phyloP scores from a whole-genome alignment of 1,140 invertebrate genomes.

The Ips nitidus region DNA sequence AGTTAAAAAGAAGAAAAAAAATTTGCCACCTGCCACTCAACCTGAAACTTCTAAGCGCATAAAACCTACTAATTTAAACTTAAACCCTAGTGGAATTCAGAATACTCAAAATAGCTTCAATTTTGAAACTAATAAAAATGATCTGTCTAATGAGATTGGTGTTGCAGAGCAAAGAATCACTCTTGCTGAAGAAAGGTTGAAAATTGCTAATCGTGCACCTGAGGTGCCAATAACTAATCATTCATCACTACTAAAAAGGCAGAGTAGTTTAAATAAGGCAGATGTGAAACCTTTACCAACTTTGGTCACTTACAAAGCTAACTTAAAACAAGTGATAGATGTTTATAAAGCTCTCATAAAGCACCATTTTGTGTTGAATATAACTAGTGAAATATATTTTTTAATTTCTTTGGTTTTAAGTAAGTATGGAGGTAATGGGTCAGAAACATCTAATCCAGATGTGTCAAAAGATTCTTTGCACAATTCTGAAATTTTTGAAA shows the following conservation, averaged over 20 bases:
- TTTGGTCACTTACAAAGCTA: conserved; percentile 50
- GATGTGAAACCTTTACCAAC: conserved; percentile 47
- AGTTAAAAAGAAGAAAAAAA: conserved; percentile 40
- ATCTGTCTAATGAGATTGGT: not conserved
- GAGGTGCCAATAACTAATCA: too few species aligned
- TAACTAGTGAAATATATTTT: conserved; percentile 63
- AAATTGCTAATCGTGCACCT: conserved; percentile 24
- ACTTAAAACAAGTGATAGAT: conserved; percentile 53
- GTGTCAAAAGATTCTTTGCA: not conserved
- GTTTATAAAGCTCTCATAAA: conserved; percentile 55
- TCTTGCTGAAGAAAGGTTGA: conserved; percentile 39
- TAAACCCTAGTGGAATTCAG: conserved; percentile 27
- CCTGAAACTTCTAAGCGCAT: conserved; percentile 39
- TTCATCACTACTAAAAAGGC: conserved; percentile 21
- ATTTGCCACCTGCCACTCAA: not conserved
- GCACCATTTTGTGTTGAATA: conserved; percentile 58
- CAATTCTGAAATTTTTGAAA: conserved; percentile 38
- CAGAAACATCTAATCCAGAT: not conserved
- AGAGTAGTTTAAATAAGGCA: conserved; percentile 7
- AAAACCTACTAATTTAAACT: conserved; percentile 46
- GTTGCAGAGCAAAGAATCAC: conserved; percentile 34
- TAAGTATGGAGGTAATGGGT: conserved; percentile 28
- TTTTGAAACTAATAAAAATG: conserved; percentile 33
- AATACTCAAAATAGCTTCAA: conserved; percentile 45
- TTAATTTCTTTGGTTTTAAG: conserved; percentile 56